phyloP scores from a whole-genome alignment of 2,797 vertebrate genomes.

The Delichon dasypus region DNA sequence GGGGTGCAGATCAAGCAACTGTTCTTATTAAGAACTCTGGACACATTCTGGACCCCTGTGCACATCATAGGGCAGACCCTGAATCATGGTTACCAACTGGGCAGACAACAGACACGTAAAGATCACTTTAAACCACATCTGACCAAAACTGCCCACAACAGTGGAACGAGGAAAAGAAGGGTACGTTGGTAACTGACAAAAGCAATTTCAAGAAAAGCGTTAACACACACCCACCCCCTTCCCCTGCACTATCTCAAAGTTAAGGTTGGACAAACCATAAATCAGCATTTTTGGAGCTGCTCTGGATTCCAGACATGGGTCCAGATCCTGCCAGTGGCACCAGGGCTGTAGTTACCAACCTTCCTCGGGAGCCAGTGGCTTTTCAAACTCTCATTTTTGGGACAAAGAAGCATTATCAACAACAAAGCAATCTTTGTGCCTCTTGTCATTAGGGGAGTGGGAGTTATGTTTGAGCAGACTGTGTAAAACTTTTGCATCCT shows the following conservation, averaged over 20 bases:
- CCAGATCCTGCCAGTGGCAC: background rate
- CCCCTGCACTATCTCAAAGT: background rate
- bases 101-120: background rate
- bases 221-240: background rate
- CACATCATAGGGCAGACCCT: background rate
- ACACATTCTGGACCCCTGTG: background rate
- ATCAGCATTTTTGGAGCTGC: background rate
- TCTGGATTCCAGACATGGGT: background rate
- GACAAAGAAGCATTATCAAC: background rate
- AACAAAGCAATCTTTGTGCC: slow-evolving; percentile 5
- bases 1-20: background rate
- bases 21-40: background rate
- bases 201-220: background rate
- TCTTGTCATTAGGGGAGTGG: slow-evolving; percentile 33
- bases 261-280: background rate
- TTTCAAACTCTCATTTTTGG: background rate
- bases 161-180: background rate
- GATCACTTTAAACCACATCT: background rate
- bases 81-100: background rate
- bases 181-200: background rate
- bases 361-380: background rate
- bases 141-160: background rate
- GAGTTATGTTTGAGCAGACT: slow-evolving; percentile 57
- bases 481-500: slow-evolving; percentile 55
- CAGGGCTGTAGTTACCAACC: background rate